phyloP scores from a whole-genome alignment of 2,888 invertebrate genomes.

The Archips crataeganus region DNA sequence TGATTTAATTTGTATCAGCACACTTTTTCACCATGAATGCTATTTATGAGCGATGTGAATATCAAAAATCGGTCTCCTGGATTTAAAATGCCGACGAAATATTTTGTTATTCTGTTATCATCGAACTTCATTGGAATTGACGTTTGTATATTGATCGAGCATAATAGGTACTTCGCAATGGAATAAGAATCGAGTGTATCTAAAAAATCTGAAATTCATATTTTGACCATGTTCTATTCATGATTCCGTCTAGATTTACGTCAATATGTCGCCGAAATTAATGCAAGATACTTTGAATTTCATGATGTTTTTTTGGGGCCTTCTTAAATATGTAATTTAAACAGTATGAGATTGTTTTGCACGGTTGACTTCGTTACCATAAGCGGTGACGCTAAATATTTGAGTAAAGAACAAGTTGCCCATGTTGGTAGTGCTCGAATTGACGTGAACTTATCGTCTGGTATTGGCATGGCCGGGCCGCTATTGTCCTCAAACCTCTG shows the following conservation, averaged over 20 bases:
- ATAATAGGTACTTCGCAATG: neutral
- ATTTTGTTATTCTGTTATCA: neutral
- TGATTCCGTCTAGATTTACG: neutral
- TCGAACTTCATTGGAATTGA: neutral
- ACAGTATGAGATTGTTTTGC: neutral
- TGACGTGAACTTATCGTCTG: slow-evolving; percentile 16
- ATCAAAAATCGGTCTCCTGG: neutral
- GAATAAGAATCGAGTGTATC: slow-evolving; percentile 2
- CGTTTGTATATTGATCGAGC: neutral
- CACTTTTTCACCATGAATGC: too few relatives aligned
- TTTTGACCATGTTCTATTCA: slow-evolving; percentile 24
- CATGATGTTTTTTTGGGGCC: neutral
- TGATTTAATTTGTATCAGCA: too few relatives aligned
- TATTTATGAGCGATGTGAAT: too few relatives aligned
- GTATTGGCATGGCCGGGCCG: slow-evolving; percentile 26
- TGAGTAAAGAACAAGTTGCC: slow-evolving; percentile 25
- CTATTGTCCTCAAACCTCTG: slow-evolving; percentile 36
- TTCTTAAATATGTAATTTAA: neutral
- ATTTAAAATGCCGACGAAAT: neutral
- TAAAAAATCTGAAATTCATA: slow-evolving; percentile 7
- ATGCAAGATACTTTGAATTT: slow-evolving; percentile 3
- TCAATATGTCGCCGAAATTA: neutral
- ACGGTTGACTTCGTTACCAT: slow-evolving; percentile 4
- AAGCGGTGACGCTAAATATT: slow-evolving; percentile 16
- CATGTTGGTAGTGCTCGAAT: slow-evolving; percentile 22